These are phyloP conservation scores for Unio pictorum DNA, from an alignment of 2,888 invertebrate species.

Conservation along the genomic window DNA sequence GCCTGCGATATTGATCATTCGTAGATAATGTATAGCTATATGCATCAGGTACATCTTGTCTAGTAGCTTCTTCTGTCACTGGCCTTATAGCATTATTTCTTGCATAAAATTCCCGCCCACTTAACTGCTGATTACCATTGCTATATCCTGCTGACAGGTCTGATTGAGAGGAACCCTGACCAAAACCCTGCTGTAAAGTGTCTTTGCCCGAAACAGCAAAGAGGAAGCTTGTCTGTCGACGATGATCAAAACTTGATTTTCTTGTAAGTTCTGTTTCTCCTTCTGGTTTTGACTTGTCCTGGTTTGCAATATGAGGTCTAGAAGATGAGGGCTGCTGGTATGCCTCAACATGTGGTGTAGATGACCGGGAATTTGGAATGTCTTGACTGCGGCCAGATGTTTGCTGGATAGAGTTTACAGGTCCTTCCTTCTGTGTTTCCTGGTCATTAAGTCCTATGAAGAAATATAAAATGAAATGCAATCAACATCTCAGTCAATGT, in stretches of 20 bases:
- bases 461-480: too few relatives aligned
- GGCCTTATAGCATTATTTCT: conserved; percentile 3
- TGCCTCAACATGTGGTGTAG: too few relatives aligned
- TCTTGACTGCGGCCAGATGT: too few relatives aligned
- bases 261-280: conserved; percentile 22
- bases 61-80: conserved; percentile 10
- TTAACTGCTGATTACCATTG: too few relatives aligned
- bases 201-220: conserved; percentile 57
- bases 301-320: conserved; percentile 12
- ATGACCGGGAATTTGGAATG: too few relatives aligned
- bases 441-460: too few relatives aligned
- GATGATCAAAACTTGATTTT: conserved; percentile 50
- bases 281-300: conserved; percentile 9
- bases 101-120: too few relatives aligned
- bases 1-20: conserved; percentile 59
- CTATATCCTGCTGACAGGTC: neutral
- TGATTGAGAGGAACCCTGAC: conserved; percentile 3
- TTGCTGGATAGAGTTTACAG: too few relatives aligned
- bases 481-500: too few relatives aligned
- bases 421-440: too few relatives aligned
- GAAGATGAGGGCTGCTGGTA: neutral
- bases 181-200: conserved; percentile 6
- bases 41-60: conserved; percentile 39
- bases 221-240: conserved; percentile 65
- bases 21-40: conserved; percentile 62